Evolutionary conservation across 2,113 vertebrate species (phyloP).

Genomic region (Rhineura floridana): DNA sequence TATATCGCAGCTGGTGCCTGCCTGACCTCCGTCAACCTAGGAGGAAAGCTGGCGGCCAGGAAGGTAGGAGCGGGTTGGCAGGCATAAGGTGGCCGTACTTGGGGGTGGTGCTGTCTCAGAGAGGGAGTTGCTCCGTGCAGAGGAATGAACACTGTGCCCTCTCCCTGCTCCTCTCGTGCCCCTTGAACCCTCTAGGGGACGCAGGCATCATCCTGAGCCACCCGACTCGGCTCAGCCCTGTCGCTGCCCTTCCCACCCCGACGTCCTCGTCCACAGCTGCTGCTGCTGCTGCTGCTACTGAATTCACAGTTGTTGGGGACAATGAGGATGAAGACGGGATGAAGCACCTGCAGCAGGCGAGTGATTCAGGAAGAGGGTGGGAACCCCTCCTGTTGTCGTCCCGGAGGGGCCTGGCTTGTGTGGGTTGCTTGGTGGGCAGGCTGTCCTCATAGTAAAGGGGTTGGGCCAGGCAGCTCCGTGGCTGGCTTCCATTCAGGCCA

Average conservation of each 20-base stretch:
- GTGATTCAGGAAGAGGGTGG: neutral
- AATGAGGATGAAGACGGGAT: constrained; percentile 92
- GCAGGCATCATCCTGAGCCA: constrained; percentile 62
- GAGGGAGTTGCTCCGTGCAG: too few species aligned
- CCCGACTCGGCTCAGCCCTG: constrained; percentile 73
- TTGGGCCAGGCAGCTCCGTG: neutral
- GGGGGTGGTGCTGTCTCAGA: too few species aligned
- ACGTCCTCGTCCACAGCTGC: constrained; percentile 70
- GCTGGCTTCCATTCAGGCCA: neutral
- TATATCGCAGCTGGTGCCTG: neutral
- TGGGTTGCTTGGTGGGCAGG: neutral
- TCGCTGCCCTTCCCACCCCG: constrained; percentile 62
- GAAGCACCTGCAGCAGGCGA: constrained; percentile 93
- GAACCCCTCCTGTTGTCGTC: neutral
- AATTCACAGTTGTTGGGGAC: constrained; percentile 82
- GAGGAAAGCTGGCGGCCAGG: neutral
- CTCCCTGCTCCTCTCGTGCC: neutral
- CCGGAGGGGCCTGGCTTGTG: neutral
- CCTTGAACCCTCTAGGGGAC: constrained; percentile 30
- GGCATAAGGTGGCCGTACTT: too few species aligned
- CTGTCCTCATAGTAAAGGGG: neutral
- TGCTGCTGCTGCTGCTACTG: constrained; percentile 79
- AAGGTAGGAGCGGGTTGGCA: too few species aligned
- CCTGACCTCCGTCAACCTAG: too few species aligned
- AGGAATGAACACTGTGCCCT: too few species aligned